phyloP scores from a whole-genome alignment of 1,140 invertebrate genomes.

The Zaprionus taronus region DNA sequence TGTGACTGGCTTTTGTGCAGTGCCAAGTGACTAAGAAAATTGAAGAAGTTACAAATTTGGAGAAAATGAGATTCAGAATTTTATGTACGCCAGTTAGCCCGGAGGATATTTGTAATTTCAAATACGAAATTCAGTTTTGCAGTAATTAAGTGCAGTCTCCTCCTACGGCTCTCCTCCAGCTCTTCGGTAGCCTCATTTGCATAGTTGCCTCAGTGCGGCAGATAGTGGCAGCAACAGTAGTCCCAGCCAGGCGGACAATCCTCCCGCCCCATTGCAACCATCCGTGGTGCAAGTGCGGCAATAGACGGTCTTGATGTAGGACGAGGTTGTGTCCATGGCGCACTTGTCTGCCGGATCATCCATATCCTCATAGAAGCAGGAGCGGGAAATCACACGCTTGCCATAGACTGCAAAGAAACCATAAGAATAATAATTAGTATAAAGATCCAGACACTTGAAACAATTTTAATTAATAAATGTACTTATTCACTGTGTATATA shows the following conservation, averaged over 20 bases:
- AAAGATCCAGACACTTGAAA: conserved; percentile 30
- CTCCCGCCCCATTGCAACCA: conserved; percentile 73
- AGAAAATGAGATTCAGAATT: conserved; percentile 14
- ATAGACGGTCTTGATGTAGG: conserved; percentile 82
- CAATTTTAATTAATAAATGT: conserved; percentile 62
- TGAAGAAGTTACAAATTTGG: conserved; percentile 15
- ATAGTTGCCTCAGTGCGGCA: conserved; percentile 59
- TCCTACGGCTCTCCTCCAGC: not conserved
- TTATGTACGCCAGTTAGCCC: conserved; percentile 14
- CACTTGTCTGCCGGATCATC: conserved; percentile 81
- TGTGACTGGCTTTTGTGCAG: conserved; percentile 35
- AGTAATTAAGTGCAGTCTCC: conserved; percentile 60
- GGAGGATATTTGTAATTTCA: conserved; percentile 39
- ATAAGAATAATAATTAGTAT: conserved; percentile 23
- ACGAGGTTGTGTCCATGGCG: conserved; percentile 78
- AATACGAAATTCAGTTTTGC: conserved; percentile 35
- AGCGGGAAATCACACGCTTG: conserved; percentile 81
- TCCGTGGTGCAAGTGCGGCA: conserved; percentile 84
- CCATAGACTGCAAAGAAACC: conserved; percentile 74
- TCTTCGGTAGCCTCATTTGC: conserved; percentile 56
- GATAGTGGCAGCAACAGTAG: conserved; percentile 59
- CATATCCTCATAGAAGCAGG: conserved; percentile 83
- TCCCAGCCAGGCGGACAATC: conserved; percentile 39
- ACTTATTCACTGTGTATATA: not conserved
- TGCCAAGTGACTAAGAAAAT: conserved; percentile 4